Evolutionary conservation across 2,797 vertebrate species (phyloP).

Genomic region (Sebastes alutus): DNA sequence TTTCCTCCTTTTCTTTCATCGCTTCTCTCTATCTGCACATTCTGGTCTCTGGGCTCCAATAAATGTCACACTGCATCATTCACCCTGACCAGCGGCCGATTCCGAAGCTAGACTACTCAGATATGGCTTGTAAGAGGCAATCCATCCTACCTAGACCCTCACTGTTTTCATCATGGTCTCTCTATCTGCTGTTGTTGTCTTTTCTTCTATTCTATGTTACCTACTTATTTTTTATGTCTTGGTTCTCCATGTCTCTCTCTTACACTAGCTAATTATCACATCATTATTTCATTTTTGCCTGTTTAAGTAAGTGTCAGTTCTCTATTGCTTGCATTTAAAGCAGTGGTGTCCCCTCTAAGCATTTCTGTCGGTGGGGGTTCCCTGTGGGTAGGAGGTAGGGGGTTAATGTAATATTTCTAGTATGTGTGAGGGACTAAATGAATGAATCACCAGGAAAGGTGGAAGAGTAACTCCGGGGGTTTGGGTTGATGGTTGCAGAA

Average conservation of each 20-base stretch:
- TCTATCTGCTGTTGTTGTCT: not conserved
- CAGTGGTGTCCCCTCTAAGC: not conserved
- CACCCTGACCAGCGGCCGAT: conserved; percentile 53
- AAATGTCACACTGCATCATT: conserved; percentile 75
- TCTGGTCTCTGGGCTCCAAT: conserved; percentile 68
- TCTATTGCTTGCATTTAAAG: conserved; percentile 22
- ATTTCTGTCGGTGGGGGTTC: conserved; percentile 42
- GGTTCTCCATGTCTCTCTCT: conserved; percentile 18
- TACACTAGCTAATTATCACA: not conserved
- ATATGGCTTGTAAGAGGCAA: conserved; percentile 30
- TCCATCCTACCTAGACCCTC: conserved; percentile 31
- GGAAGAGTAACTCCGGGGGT: not conserved
- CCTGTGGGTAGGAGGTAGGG: not conserved
- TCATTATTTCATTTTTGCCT: not conserved
- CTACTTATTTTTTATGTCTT: conserved; percentile 34
- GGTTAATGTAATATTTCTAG: not conserved
- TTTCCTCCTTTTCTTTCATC: conserved; percentile 15
- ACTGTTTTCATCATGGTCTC: not conserved
- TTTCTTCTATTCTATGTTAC: not conserved
- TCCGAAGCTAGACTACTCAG: conserved; percentile 24
- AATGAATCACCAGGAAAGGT: conserved; percentile 3
- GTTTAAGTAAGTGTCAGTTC: conserved; percentile 3
- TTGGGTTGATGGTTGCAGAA: not conserved
- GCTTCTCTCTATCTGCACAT: conserved; percentile 56
- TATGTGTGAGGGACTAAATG: not conserved